Conservation (phyloP, 2,888 invertebrate genomes). For the Lasioglossum figueresi region DNA sequence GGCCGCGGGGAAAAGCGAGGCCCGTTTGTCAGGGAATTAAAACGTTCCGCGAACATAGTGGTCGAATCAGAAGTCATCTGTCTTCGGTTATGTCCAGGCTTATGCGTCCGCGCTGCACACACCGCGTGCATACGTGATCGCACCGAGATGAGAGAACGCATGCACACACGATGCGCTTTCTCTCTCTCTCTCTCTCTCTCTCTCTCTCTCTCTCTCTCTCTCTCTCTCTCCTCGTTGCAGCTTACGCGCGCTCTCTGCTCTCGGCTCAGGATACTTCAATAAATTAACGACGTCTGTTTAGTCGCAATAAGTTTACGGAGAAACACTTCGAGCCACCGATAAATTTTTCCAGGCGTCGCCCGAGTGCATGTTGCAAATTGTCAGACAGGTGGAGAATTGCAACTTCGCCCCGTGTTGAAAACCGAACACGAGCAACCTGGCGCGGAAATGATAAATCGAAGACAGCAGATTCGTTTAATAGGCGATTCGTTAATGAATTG, state of each 20-base stretch:
- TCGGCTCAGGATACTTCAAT: background rate
- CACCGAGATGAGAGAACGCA: background rate
- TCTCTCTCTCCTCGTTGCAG: background rate
- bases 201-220: no score
- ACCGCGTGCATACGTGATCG: background rate
- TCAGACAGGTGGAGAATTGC: background rate
- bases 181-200: no score
- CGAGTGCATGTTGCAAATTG: background rate
- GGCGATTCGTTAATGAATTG: background rate
- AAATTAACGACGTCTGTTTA: constrained; percentile 11
- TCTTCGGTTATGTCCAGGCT: constrained; percentile 66
- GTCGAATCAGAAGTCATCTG: constrained; percentile 72
- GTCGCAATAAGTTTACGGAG: background rate
- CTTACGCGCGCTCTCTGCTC: background rate
- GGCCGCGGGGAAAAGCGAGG: constrained; percentile 25
- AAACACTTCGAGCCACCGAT: background rate
- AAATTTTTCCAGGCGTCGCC: background rate
- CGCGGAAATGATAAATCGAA: background rate
- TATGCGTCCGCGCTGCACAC: constrained; percentile 15
- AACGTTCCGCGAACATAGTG: constrained; percentile 44
- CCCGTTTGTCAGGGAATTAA: constrained; percentile 56
- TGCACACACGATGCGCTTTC: background rate
- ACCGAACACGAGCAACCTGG: background rate
- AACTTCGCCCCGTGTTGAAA: background rate
- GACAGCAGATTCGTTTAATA: background rate